Evolutionary conservation across 2,888 invertebrate genomes (phyloP).

Genomic region (Therioaphis trifolii): DNA sequence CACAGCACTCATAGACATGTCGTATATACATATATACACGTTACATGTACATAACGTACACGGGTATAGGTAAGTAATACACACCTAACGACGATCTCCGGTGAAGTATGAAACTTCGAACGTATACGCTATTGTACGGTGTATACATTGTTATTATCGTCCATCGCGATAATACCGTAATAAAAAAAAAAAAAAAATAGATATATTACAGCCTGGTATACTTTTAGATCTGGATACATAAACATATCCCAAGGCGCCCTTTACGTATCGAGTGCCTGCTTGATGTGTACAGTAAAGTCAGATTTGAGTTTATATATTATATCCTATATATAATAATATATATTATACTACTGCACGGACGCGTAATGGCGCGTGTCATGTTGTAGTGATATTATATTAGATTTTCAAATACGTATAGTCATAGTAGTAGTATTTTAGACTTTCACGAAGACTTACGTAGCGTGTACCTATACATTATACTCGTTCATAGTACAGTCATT

Average conservation of each 20-base stretch:
- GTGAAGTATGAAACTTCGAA: conserved; percentile 35
- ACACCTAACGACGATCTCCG: conserved; percentile 41
- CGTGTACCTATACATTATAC: no score
- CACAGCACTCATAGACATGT: no score
- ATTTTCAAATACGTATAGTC: background rate
- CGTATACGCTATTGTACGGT: background rate
- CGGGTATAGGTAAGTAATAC: background rate
- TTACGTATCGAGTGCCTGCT: background rate
- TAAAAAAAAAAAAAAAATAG: conserved; percentile 7
- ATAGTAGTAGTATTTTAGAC: background rate
- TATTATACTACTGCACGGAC: no score
- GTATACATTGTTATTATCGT: background rate
- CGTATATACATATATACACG: background rate
- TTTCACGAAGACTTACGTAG: background rate
- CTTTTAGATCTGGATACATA: no score
- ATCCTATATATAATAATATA: no score
- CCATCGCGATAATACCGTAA: background rate
- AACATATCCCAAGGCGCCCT: conserved; percentile 5
- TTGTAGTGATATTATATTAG: conserved; percentile 13
- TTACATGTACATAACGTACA: background rate
- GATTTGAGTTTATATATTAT: no score
- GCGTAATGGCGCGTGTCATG: conserved; percentile 36
- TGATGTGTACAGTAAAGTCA: no score
- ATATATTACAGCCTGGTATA: background rate
- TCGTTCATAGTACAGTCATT: no score